phyloP scores from a whole-genome alignment of 2,797 vertebrate genomes.

The Astyanax mexicanus region DNA sequence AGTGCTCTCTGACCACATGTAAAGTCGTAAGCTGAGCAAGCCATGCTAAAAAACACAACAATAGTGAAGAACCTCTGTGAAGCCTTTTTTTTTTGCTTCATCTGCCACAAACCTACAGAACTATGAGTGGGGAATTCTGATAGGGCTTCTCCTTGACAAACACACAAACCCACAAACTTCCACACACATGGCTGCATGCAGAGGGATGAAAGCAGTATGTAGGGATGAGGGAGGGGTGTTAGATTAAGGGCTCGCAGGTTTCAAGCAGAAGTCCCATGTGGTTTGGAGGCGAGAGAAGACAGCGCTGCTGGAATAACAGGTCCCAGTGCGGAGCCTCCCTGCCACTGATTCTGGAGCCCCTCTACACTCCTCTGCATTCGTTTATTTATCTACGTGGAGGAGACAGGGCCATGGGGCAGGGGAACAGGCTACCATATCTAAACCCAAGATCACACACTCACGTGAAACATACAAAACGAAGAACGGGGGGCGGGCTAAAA shows the following conservation, averaged over 20 bases:
- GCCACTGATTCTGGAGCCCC: slow-evolving; percentile 47
- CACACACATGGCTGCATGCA: slow-evolving; percentile 24
- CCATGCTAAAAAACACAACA: no score
- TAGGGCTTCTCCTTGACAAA: background rate
- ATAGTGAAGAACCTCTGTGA: no score
- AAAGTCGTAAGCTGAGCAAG: no score
- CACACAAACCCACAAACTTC: background rate
- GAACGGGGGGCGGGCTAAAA: background rate
- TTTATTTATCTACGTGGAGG: slow-evolving; percentile 82
- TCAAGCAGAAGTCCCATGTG: slow-evolving; percentile 74
- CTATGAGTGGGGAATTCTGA: background rate
- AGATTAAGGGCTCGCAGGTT: slow-evolving; percentile 74
- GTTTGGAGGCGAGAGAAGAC: slow-evolving; percentile 44
- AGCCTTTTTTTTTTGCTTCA: background rate
- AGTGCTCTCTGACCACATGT: no score
- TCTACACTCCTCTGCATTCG: slow-evolving; percentile 24
- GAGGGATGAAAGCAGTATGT: slow-evolving; percentile 61
- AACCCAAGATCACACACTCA: background rate
- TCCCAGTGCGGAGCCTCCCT: slow-evolving; percentile 70
- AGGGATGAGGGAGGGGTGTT: slow-evolving; percentile 70
- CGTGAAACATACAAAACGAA: background rate
- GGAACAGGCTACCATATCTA: background rate
- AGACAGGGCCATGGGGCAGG: slow-evolving; percentile 18
- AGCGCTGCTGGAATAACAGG: slow-evolving; percentile 73
- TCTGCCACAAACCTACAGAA: background rate